Percentiles rank a stretch among this genome's conserved stretches.
Evolutionary conservation across 2,888 invertebrate genomes (phyloP).

Genomic region (Tetheella fluctuosa): DNA sequence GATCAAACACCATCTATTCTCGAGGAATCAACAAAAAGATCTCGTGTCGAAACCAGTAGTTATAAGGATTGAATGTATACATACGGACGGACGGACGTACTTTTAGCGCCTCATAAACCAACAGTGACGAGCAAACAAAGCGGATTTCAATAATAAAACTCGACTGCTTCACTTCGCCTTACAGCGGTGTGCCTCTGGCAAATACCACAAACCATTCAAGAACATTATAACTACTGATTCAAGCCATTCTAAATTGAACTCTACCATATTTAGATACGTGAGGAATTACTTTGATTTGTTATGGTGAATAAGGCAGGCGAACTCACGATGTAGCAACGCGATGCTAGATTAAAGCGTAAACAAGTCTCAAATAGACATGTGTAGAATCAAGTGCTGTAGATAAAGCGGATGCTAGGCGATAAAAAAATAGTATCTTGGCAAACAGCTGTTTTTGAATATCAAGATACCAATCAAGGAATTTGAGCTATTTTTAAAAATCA

Average conservation of each 20-base stretch:
- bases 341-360: constrained; percentile 54
- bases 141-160: constrained; percentile 20
- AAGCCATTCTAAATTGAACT: constrained; percentile 15
- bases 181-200: constrained; percentile 43
- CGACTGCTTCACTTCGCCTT: constrained; percentile 43
- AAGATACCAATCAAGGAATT: not conserved
- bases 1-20: constrained; percentile 2
- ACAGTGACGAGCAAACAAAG: constrained; percentile 12
- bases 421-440: constrained; percentile 12
- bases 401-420: constrained; percentile 24
- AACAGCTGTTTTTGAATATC: not conserved
- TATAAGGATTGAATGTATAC: constrained; percentile 4
- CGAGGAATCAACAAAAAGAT: constrained; percentile 5
- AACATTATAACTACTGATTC: not conserved
- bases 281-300: not conserved
- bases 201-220: constrained; percentile 20
- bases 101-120: constrained; percentile 18
- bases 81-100: constrained; percentile 12
- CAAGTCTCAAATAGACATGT: constrained; percentile 49
- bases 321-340: constrained; percentile 37
- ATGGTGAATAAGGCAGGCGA: constrained; percentile 15
- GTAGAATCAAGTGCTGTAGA: constrained; percentile 29
- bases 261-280: not conserved
- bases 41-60: constrained; percentile 7
- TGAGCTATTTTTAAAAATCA: not conserved